Evolutionary conservation across 2,797 vertebrate genomes (phyloP).

Genomic region (Gymnoscopelus braueri): DNA sequence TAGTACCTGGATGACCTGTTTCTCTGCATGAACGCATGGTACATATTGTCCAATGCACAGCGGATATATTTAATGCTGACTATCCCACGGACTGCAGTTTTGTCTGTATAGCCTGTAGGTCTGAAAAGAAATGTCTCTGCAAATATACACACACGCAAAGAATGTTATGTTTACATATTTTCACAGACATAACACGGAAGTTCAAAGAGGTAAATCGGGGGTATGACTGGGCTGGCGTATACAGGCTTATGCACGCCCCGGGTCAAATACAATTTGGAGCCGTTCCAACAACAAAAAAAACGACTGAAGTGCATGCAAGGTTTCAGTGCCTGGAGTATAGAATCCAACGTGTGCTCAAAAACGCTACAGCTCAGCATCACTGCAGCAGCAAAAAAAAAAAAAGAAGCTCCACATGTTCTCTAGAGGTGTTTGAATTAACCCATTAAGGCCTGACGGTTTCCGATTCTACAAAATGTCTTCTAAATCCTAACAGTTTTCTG

Average conservation of each 20-base stretch:
- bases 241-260: background rate
- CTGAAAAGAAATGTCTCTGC: background rate
- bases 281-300: background rate
- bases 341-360: conserved; percentile 48
- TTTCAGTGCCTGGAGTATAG: conserved; percentile 17
- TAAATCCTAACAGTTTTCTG: too few relatives aligned
- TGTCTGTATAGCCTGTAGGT: background rate
- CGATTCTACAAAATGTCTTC: too few relatives aligned
- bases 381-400: conserved; percentile 43
- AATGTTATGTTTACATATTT: background rate
- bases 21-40: too few relatives aligned
- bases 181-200: conserved; percentile 8
- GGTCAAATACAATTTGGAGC: conserved; percentile 14
- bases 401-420: conserved; percentile 79
- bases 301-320: conserved; percentile 10
- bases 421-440: conserved; percentile 85
- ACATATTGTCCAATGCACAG: background rate
- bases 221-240: conserved; percentile 2
- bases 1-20: too few relatives aligned
- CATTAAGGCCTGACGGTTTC: too few relatives aligned
- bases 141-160: background rate
- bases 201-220: conserved; percentile 5
- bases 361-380: conserved; percentile 57
- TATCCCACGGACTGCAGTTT: background rate
- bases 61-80: background rate